These are phyloP conservation scores for Cardiocondyla obscurior DNA, from an alignment of 1,140 invertebrate species.

Conservation along the genomic window DNA sequence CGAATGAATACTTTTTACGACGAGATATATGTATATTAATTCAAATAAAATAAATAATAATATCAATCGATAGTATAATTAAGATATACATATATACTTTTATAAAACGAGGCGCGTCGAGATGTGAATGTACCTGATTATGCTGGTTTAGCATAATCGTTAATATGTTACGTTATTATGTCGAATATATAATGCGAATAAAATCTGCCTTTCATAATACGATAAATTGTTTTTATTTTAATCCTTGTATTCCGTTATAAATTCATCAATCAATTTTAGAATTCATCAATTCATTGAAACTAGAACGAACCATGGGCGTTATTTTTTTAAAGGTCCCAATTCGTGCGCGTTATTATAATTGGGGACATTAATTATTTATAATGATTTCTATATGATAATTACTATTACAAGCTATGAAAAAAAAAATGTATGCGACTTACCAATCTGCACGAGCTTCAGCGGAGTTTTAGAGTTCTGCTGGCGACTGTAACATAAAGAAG, in stretches of 20 bases:
- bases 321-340: no score
- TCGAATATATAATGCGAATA: conserved; percentile 75
- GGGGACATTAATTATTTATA: no score
- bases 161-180: conserved; percentile 68
- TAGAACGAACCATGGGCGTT: no score
- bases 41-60: conserved; percentile 20
- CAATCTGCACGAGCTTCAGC: no score
- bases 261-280: no score
- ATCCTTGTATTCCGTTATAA: neutral
- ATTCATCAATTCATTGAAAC: no score
- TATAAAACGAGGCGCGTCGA: conserved; percentile 42
- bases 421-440: no score
- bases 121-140: neutral
- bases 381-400: no score
- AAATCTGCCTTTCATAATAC: conserved; percentile 72
- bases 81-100: conserved; percentile 55
- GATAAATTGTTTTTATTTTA: neutral
- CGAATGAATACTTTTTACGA: neutral
- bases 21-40: neutral
- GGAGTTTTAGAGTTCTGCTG: no score
- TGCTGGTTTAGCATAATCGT: conserved; percentile 57
- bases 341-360: no score
- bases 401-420: no score
- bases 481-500: no score
- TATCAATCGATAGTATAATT: neutral